Base-by-base conservation (phyloP, 1,140 invertebrate species). In the Drosophila tropicalis region DNA sequence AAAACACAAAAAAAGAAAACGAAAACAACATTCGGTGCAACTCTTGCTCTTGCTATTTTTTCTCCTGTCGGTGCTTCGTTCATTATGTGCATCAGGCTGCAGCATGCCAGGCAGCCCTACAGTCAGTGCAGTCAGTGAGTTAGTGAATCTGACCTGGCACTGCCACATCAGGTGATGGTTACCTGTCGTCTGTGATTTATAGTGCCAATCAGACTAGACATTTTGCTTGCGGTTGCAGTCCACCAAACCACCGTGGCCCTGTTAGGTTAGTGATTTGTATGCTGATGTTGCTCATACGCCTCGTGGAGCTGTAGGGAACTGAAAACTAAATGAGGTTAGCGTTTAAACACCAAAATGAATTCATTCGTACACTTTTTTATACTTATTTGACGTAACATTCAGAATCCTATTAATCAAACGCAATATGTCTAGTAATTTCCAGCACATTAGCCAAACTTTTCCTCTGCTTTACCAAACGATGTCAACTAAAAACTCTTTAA, bases 181-280 rank as follows among this genome's bases (percentile, higher is more conserved):
- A 67, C 61, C 63, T 72, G 72, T 68, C 47, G 71, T 58, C 66
- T 68, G 67, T 89, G 83, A 87, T 86, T 86, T 86, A 86, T 89
- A 84, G 79, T 73, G 79, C 83, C 83, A 86, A 86, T 86, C 84
- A 86, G 79, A 64, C 79, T 80, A 87, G 84, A 67, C 79, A 76
- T 87, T 87, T 87, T 44, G 72, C 79, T 79, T 83, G 72, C 69
- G 72, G 79, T 83, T 71, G 65, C 70, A 65, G 63, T 60, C 39
- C 66, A 67, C 60, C 17, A 17, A 13, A 36, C 32, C 44, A 51
- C 62, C 22, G 12, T 66, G 64, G 61, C 54, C 51, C 56, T n/a
- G 15, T 70, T 39, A 17, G 55, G 64, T 61, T 54, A 76, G 75
- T 86, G 83, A 86, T 86, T 83, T 86, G 83, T 87, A 51, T 51